Evolutionary conservation across 2,113 vertebrate genomes (phyloP).

Genomic region (Datnioides undecimradiatus): DNA sequence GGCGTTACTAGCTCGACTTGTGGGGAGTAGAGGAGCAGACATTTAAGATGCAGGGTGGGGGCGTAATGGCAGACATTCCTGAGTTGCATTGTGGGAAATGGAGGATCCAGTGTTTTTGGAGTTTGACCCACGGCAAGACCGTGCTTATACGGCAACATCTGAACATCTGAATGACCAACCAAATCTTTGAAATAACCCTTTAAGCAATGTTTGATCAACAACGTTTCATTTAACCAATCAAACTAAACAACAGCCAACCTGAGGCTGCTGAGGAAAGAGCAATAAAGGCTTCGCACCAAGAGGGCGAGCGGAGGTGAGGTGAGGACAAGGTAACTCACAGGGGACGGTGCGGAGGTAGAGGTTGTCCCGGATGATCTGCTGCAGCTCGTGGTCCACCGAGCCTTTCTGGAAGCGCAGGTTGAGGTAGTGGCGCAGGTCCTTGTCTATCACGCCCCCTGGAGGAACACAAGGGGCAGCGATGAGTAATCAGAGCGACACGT

Average conservation of each 20-base stretch:
- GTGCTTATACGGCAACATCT: background rate
- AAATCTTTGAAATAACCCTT: background rate
- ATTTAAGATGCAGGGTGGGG: background rate
- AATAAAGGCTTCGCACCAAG: background rate
- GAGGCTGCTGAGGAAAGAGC: background rate
- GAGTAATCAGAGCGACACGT: slow-evolving; percentile 10
- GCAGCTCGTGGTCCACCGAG: slow-evolving; percentile 98
- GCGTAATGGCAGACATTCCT: background rate
- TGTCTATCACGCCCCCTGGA: slow-evolving; percentile 96
- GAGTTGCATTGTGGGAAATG: background rate
- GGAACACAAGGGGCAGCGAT: slow-evolving; percentile 51
- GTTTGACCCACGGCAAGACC: background rate
- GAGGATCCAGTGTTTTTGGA: background rate
- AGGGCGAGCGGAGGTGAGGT: background rate
- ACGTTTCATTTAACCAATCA: background rate
- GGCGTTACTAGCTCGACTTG: background rate
- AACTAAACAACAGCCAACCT: background rate
- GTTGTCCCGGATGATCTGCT: slow-evolving; percentile 99
- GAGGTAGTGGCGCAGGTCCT: slow-evolving; percentile 99
- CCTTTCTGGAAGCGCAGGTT: slow-evolving; percentile 99
- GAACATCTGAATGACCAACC: background rate
- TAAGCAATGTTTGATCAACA: background rate
- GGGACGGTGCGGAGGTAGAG: slow-evolving; percentile 99
- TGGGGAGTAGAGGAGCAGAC: background rate
- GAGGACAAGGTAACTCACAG: slow-evolving; percentile 88